Base-by-base conservation (phyloP, 2,797 vertebrate genomes). In the Rhinogobio ventralis region DNA sequence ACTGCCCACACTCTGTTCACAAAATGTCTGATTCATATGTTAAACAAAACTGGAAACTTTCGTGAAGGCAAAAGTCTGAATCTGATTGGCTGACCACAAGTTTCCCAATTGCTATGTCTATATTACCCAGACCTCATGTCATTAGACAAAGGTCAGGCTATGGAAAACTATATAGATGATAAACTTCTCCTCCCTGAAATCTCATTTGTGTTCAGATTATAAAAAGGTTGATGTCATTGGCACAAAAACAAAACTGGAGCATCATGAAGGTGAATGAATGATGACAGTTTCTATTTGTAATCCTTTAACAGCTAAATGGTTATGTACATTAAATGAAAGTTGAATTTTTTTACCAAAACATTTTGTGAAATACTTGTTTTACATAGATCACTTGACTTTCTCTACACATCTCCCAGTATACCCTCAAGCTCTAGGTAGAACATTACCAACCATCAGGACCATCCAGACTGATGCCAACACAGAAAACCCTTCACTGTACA, bases 401-500 rank as follows among this genome's bases (percentile, higher is more conserved):
- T 19, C 9, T 10, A 42, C 68, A 73, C 20, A 46, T 49, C 6
- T 46, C 4, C 28, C 15, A 62, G 39, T 72, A 45, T 33, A 46
- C 51, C 68, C 55, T 73, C 25, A 42, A 73, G 80, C 66, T 25
- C 49, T 69, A 55, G 23, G 45, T 25, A 57, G 66, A 81, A 71
- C 66, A 81, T 81, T 55, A 39, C 23, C 75, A 77, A 25, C 13
- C 23, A 60, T 45, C 75, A 77, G 23, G 15, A 71, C 20, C 36
- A 66, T 36, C 14, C 49, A 71, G 49, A 55, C 67, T 30, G 51
- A 81, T 69, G 14, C 7, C 14, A 36, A 81, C 79, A 81, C 79
- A 57, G 33, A 71, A 81, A 45, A 45, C 33, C 15, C 46, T 81
- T 25, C 53, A 81, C 53, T n/a, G 67, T 19, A 72, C 51, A 81